Percentiles rank a stretch among this genome's conserved stretches.
Evolutionary conservation across 2,113 vertebrate species (phyloP).

Genomic region (Polypterus senegalus): DNA sequence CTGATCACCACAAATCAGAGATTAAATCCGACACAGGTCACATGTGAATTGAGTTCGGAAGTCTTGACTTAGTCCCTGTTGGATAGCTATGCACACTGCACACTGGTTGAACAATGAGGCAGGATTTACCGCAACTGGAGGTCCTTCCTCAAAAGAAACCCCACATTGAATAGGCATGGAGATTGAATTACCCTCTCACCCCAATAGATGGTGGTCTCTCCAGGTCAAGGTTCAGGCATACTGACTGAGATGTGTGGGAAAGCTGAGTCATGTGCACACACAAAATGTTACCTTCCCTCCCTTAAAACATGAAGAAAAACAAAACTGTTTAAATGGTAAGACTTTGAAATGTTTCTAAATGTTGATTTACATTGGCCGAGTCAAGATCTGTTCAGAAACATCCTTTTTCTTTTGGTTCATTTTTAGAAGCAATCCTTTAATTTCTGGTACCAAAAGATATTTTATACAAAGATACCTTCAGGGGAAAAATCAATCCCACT

Average conservation of each 20-base stretch:
- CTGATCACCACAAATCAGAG: conserved; percentile 50
- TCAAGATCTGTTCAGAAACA: no score
- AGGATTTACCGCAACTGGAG: conserved; percentile 43
- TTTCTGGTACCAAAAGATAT: no score
- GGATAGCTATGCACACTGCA: conserved; percentile 44
- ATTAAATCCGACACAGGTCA: conserved; percentile 43
- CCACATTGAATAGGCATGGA: conserved; percentile 36
- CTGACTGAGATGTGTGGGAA: conserved; percentile 53
- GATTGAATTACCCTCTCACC: conserved; percentile 24
- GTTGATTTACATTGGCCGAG: no score
- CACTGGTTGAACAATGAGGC: conserved; percentile 39
- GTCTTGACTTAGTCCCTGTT: conserved; percentile 46
- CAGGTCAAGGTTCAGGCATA: conserved; percentile 57
- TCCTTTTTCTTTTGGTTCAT: no score
- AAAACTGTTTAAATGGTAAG: no score
- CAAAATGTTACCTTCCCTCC: conserved; percentile 30
- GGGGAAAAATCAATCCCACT: no score
- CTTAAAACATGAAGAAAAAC: no score
- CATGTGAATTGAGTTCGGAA: conserved; percentile 55
- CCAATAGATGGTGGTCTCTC: conserved; percentile 35
- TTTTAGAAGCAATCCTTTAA: no score
- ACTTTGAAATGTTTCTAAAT: no score
- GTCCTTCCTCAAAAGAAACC: conserved; percentile 44
- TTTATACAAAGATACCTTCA: no score
- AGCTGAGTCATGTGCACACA: conserved; percentile 42